phyloP scores from a whole-genome alignment of 2,888 invertebrate species.

The Aspidiotus rigidus region DNA sequence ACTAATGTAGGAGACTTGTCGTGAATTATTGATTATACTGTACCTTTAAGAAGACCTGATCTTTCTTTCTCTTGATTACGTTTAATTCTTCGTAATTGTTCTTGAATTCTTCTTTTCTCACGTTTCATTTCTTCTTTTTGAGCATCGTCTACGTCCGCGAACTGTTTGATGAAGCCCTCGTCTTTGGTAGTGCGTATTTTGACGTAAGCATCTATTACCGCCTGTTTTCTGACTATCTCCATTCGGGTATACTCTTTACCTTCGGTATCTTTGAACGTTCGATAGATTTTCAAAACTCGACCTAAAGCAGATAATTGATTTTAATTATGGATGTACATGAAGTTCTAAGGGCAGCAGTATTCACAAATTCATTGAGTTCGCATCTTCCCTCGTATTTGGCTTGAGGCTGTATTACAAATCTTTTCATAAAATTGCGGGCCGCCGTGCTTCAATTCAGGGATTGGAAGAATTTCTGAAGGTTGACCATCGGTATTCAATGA shows the following conservation, averaged over 20 bases:
- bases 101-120: conserved; percentile 91
- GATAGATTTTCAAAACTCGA: conserved; percentile 78
- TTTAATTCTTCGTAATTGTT: conserved; percentile 87
- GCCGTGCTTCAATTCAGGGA: too few relatives aligned
- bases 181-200: conserved; percentile 93
- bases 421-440: too few relatives aligned
- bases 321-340: too few relatives aligned
- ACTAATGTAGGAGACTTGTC: background rate
- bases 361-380: too few relatives aligned
- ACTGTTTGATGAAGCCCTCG: conserved; percentile 80
- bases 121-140: conserved; percentile 98
- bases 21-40: conserved; percentile 42
- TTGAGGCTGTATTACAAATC: too few relatives aligned
- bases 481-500: too few relatives aligned
- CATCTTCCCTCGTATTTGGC: too few relatives aligned
- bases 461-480: too few relatives aligned
- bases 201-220: conserved; percentile 93
- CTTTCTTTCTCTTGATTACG: conserved; percentile 81
- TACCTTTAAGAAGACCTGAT: background rate
- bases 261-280: conserved; percentile 80
- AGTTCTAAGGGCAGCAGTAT: too few relatives aligned
- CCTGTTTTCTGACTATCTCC: conserved; percentile 84
- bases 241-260: conserved; percentile 84
- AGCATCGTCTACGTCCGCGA: conserved; percentile 90
- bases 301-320: conserved; percentile 43